Evolutionary conservation across 2,888 invertebrate species (phyloP).

Genomic region (Spodoptera littoralis): DNA sequence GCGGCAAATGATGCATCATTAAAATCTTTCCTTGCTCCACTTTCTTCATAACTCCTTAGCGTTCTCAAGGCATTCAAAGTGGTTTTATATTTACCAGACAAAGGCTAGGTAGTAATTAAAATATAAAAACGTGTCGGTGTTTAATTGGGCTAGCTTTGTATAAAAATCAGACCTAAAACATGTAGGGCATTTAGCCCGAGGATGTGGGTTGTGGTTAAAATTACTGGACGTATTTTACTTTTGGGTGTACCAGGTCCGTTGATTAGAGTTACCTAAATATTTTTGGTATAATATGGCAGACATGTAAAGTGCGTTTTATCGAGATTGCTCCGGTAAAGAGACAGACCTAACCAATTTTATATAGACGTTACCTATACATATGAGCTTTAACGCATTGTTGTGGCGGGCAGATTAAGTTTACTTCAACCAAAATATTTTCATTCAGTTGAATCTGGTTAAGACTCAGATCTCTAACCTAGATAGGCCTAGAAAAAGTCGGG

Average conservation of each 20-base stretch:
- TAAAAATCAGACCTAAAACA: constrained; percentile 1
- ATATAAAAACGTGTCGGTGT: neutral
- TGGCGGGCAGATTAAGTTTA: neutral
- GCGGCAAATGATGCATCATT: constrained; percentile 53
- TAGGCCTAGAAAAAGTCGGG: too few relatives aligned
- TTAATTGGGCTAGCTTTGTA: constrained; percentile 7
- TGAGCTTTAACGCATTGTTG: too few relatives aligned
- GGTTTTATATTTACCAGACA: constrained; percentile 3
- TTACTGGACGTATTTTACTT: too few relatives aligned
- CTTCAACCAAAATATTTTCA: neutral
- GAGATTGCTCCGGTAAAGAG: too few relatives aligned
- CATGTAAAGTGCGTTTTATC: too few relatives aligned
- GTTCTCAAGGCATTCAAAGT: constrained; percentile 22
- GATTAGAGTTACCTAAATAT: too few relatives aligned
- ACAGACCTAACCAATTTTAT: too few relatives aligned
- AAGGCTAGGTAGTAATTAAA: constrained; percentile 14
- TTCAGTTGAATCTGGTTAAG: too few relatives aligned
- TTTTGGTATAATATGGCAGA: too few relatives aligned
- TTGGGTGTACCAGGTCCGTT: too few relatives aligned
- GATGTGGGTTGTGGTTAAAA: constrained; percentile 1
- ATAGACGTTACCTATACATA: too few relatives aligned
- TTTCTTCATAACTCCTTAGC: constrained; percentile 27
- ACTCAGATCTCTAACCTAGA: too few relatives aligned
- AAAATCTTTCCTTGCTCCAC: constrained; percentile 36
- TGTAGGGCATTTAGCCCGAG: neutral